A percentile compares a stretch with the other conserved stretches of the same genome.
phyloP scores from a whole-genome alignment of 2,797 vertebrate species.

The Cephalopachus bancanus region DNA sequence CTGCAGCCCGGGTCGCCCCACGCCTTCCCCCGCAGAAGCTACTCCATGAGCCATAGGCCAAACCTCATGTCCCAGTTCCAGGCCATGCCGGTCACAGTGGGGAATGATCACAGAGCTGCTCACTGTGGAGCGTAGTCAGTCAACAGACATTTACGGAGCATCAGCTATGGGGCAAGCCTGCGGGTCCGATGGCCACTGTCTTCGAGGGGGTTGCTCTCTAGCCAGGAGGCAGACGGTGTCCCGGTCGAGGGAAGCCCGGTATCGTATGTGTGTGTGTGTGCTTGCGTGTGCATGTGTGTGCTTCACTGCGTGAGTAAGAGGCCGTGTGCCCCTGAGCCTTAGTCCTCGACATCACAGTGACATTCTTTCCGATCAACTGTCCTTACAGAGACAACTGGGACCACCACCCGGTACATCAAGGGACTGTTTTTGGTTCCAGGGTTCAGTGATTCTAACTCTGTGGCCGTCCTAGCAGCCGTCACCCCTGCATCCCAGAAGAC shows the following conservation, averaged over 20 bases:
- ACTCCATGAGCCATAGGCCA: not conserved
- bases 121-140: not conserved
- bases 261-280: not conserved
- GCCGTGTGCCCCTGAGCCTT: not conserved
- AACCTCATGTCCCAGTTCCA: not conserved
- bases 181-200: not conserved
- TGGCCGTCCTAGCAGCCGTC: not conserved
- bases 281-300: not conserved
- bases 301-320: not conserved
- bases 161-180: constrained; percentile 41
- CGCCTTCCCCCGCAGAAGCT: not conserved
- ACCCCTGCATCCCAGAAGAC: not conserved
- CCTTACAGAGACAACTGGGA: not conserved
- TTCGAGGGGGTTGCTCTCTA: not conserved
- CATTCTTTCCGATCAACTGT: not conserved
- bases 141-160: not conserved
- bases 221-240: not conserved
- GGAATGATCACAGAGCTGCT: not conserved
- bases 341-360: not conserved
- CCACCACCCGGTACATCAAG: not conserved
- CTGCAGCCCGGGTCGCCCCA: not conserved
- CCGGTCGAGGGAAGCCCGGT: not conserved
- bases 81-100: not conserved
- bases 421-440: not conserved
- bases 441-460: not conserved